phyloP scores from a whole-genome alignment of 2,113 vertebrate genomes.

The Pseudopipra pipra region DNA sequence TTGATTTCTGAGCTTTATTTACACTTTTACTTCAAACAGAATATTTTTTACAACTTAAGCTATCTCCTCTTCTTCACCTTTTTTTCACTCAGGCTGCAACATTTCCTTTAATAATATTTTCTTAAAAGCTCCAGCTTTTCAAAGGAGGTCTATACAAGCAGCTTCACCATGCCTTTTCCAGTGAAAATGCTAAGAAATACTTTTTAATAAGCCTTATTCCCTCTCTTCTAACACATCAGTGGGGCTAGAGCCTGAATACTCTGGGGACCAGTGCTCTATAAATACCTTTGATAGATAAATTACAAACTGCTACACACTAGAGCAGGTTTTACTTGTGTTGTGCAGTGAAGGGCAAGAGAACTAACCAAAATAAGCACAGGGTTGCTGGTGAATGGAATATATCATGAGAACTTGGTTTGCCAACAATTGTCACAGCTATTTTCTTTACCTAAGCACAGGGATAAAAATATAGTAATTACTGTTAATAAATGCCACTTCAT shows the following conservation, averaged over 20 bases:
- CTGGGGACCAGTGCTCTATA: not conserved
- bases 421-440: not conserved
- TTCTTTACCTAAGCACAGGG: conserved; percentile 1
- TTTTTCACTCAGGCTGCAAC: not conserved
- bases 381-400: not conserved
- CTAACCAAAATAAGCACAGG: not conserved
- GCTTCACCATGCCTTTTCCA: not conserved
- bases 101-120: not conserved
- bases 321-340: not conserved
- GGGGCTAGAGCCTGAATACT: not conserved
- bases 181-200: not conserved
- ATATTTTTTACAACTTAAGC: not conserved
- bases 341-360: not conserved
- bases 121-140: not conserved
- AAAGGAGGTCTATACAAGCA: not conserved
- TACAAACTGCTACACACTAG: not conserved
- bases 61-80: not conserved
- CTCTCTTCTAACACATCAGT: not conserved
- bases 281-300: conserved; percentile 43
- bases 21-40: not conserved
- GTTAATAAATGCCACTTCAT: not conserved
- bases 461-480: not conserved
- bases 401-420: not conserved
- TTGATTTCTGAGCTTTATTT: not conserved
- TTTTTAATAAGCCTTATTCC: not conserved